Evolutionary conservation across 2,797 vertebrate genomes (phyloP), one percentile per base, ranked within the genome.

Genomic region (Jordanella pulchra): DNA sequence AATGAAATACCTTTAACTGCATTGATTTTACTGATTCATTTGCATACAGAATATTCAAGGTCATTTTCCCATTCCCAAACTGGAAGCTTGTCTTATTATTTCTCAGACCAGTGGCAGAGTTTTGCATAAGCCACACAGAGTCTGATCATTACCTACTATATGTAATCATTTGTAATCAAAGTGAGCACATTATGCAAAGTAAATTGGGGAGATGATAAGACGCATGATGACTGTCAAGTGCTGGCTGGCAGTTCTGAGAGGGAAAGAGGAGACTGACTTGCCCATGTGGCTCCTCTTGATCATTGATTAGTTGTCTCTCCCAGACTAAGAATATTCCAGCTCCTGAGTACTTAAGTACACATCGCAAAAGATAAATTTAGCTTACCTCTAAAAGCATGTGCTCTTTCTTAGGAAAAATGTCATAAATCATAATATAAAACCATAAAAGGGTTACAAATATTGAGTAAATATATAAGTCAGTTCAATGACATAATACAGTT

Each of bases 301-400:
- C 86, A 65, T 83, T 88, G 84, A 91, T 90, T 89, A 86, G 88
- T 84, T 77, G 78, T 84, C 78, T 86, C 72, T 73, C 83, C 80
- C 86, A 77, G 78, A 78, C 77, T 44, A 73, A 81, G 70, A 89
- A 79, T 83, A 80, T 84, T 83, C 60, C 76, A 71, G 85, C 84
- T 84, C 80, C 84, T 86, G 85, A 86, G 87, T 77, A 80, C 80
- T 76, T 61, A 63, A 1, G 74, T 80, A 89, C 91, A 90, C 89
- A 91, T 88, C 91, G 79, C 81, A 86, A 65, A 80, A 89, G 85
- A 80, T 83, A 81, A 80, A 87, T 87, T 89, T 86, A 79, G 73
- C 81, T 80, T 80, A 74, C 78, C 64, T 81, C 65, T 73, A 82
- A 89, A 75, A 81, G 74, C 72, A 72, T 84, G 79, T 73, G 54